Evolutionary conservation across 2,888 invertebrate species (phyloP).

Genomic region (Xestia rhomboidea): DNA sequence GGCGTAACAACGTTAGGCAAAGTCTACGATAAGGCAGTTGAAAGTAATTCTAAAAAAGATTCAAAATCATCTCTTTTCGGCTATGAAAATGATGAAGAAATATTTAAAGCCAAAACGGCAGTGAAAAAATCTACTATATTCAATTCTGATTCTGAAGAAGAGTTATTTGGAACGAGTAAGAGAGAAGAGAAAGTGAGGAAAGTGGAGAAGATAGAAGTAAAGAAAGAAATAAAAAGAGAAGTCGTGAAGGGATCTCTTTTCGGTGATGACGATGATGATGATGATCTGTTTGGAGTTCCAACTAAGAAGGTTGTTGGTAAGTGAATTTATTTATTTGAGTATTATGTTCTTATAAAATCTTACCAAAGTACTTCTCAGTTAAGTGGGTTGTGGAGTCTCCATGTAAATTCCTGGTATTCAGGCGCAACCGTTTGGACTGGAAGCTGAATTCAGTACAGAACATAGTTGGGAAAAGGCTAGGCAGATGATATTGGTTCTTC

Average conservation of each 20-base stretch:
- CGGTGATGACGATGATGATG: constrained; percentile 82
- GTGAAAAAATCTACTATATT: constrained; percentile 72
- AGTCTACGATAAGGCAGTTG: constrained; percentile 39
- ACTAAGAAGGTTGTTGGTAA: constrained; percentile 72
- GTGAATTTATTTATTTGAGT: constrained; percentile 35
- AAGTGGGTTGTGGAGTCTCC: too few relatives aligned
- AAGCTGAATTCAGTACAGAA: too few relatives aligned
- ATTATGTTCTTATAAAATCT: too few relatives aligned
- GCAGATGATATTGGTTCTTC: too few relatives aligned
- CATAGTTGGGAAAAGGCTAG: too few relatives aligned
- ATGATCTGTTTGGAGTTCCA: constrained; percentile 81
- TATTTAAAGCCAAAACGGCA: constrained; percentile 73
- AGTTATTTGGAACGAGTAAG: constrained; percentile 75
- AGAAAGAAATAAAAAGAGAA: constrained; percentile 60
- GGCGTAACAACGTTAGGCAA: constrained; percentile 55
- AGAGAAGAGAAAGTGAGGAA: constrained; percentile 56
- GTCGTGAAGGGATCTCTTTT: constrained; percentile 78
- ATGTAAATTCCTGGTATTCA: too few relatives aligned
- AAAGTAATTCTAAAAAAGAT: constrained; percentile 60
- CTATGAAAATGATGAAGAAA: constrained; percentile 79
- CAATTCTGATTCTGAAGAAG: constrained; percentile 83
- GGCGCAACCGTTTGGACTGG: too few relatives aligned
- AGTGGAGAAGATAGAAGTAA: constrained; percentile 60
- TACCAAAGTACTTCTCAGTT: too few relatives aligned
- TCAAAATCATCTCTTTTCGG: constrained; percentile 76